phyloP scores from a whole-genome alignment of 1,140 invertebrate species.

The Sarcophaga bullata region DNA sequence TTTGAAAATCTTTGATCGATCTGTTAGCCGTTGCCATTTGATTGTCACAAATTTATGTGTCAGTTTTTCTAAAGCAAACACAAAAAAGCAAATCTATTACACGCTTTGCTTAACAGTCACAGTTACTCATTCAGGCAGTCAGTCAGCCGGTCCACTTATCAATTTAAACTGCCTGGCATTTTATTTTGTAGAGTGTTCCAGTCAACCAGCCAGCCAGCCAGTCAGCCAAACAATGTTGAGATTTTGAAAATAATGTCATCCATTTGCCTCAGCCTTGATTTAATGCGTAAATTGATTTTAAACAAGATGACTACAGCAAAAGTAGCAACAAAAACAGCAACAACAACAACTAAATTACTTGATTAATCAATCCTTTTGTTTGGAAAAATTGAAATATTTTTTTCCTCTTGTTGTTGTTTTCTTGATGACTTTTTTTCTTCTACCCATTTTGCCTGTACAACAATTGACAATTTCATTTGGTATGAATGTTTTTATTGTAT shows the following conservation, averaged over 20 bases:
- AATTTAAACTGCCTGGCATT: too few species aligned
- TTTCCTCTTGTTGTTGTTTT: not conserved
- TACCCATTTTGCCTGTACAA: not conserved
- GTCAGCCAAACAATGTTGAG: too few species aligned
- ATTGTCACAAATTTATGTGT: too few species aligned
- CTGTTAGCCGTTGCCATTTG: too few species aligned
- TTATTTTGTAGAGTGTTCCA: too few species aligned
- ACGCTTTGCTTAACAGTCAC: too few species aligned
- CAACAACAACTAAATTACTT: constrained; percentile 36
- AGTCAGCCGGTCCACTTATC: too few species aligned
- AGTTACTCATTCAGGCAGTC: too few species aligned
- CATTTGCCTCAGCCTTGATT: constrained; percentile 6
- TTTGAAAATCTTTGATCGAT: too few species aligned
- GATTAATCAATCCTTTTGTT: constrained; percentile 34
- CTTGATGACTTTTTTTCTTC: not conserved
- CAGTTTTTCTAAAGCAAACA: too few species aligned
- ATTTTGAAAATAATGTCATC: not conserved
- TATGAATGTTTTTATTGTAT: constrained; percentile 13
- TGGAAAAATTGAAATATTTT: not conserved
- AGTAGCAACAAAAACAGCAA: not conserved
- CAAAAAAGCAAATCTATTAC: too few species aligned
- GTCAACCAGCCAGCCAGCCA: too few species aligned
- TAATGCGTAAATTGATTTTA: constrained; percentile 16
- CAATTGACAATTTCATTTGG: constrained; percentile 37
- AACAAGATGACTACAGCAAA: not conserved